These are phyloP conservation scores for Tragopan temminckii DNA, from an alignment of 2,797 vertebrate species.

Conservation along the genomic window DNA sequence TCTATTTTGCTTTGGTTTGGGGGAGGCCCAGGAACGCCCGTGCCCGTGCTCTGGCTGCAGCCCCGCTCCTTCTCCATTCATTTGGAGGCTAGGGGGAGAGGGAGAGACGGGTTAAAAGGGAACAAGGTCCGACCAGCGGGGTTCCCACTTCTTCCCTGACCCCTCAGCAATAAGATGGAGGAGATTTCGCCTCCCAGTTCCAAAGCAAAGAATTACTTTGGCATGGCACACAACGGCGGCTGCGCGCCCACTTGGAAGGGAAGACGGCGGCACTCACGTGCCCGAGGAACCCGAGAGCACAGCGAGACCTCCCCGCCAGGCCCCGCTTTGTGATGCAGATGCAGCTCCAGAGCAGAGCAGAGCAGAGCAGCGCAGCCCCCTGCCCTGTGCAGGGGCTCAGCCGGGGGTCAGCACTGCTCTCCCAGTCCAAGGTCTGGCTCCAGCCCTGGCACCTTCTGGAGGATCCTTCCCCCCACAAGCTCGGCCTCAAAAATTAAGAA, in stretches of 20 bases:
- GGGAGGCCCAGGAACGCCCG: background rate
- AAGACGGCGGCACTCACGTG: conserved; percentile 21
- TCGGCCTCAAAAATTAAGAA: background rate
- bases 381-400: background rate
- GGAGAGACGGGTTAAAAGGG: conserved; percentile 58
- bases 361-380: background rate
- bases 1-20: background rate
- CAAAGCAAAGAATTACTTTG: conserved; percentile 79
- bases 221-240: conserved; percentile 44
- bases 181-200: conserved; percentile 35
- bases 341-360: background rate
- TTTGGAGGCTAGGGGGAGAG: background rate
- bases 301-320: conserved; percentile 43
- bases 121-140: conserved; percentile 57
- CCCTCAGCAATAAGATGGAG: conserved; percentile 40
- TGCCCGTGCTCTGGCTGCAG: conserved; percentile 22
- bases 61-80: background rate
- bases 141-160: conserved; percentile 63
- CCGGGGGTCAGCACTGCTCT: too few species aligned
- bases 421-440: background rate
- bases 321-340: conserved; percentile 37
- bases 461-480: background rate
- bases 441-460: background rate
- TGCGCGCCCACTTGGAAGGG: conserved; percentile 54
- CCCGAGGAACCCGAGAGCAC: conserved; percentile 41